Conservation (phyloP, 2,113 vertebrate genomes). For the Sigmodon hispidus region DNA sequence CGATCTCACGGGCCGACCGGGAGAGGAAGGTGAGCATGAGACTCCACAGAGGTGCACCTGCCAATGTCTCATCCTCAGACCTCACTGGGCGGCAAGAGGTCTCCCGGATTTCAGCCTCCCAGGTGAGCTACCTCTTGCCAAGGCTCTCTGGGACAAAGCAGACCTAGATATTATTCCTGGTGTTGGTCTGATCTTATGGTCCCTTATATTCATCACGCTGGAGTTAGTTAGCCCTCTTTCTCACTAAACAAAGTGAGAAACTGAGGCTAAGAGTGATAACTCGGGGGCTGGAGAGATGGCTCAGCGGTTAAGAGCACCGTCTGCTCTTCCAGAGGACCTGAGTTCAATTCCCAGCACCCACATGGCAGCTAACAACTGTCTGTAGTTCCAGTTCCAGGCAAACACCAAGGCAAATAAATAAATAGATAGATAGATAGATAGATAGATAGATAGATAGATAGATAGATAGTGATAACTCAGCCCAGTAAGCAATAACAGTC, state of each 20-base stretch:
- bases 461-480: not conserved
- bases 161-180: not conserved
- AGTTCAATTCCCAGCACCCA: no score
- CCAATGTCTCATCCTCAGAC: conserved; percentile 97
- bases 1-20: conserved; percentile 96
- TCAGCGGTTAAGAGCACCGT: no score
- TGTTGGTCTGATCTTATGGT: not conserved
- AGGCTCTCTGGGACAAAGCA: not conserved
- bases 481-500: rapidly evolving
- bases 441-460: no score
- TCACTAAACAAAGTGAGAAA: not conserved
- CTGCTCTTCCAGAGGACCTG: no score
- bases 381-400: no score
- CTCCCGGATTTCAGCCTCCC: conserved; percentile 96
- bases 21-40: conserved; percentile 99
- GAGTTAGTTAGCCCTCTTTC: not conserved
- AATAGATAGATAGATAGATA: no score
- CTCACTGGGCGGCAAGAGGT: conserved; percentile 94
- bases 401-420: no score
- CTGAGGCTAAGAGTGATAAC: not conserved
- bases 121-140: conserved; percentile 84
- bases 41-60: conserved; percentile 95
- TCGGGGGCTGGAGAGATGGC: no score
- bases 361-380: no score
- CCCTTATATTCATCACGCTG: not conserved